Evolutionary conservation across 2,113 vertebrate genomes (phyloP), one percentile per base, ranked within the genome.

Genomic region (Sylvia atricapilla): DNA sequence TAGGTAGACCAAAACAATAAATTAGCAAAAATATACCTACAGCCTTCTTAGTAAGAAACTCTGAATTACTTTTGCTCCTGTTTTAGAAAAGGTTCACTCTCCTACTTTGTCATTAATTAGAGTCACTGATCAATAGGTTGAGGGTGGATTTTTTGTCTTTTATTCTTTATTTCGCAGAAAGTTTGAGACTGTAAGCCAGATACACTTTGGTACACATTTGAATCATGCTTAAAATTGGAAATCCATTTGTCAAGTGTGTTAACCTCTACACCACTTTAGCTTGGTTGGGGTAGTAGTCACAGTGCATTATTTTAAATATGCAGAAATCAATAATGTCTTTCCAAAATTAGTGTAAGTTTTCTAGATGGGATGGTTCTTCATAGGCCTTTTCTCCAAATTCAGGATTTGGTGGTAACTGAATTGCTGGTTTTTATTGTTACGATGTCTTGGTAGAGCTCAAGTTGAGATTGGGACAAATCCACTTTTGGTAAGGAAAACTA

Each of bases 21-120:
- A 43, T 11, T 47, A 30, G 23, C 22, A 83, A 78, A 89, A 92
- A 31, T 33, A 37, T 6, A 18, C 53, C 15, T 66, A 14, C 44
- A 58, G 4, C 10, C 8, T 72, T 44, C 37, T 55, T 31, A n/a
- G 9, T 46, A 83, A 56, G 78, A 44, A 76, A 52, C 7, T 22
- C 17, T 11, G 2, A 0, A 0, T 1, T 7, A 69, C 49, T 41
- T 69, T 60, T 23, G 4, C 12, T 50, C 5, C 6, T 24, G 13
- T 60, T 74, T 78, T 49, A 76, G 22, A 16, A 68, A 37, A 59
- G 7, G 10, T 64, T 35, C 49, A 24, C 20, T 58, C 70, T n/a
- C 12, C 35, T 37, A n/a, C 35, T 69, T 66, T 9, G 9, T 85
- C 5, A 46, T 87, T 66, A 90, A 62, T 85, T 74, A 28, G 6